Conservation (phyloP, 2,113 vertebrate species). For the Pteruthius melanotis region DNA sequence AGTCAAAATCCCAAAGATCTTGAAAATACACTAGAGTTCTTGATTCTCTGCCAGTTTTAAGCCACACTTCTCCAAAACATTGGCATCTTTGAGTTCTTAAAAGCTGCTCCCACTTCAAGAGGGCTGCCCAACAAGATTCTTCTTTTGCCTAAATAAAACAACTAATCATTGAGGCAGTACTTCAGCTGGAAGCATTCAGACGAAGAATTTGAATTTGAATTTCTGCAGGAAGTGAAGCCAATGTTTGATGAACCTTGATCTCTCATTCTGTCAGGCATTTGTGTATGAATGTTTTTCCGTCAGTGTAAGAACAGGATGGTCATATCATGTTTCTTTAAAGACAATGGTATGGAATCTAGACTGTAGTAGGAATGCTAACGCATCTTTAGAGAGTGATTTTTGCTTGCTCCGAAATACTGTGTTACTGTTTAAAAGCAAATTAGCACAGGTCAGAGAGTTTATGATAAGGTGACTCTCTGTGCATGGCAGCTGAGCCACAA, state of each 20-base stretch:
- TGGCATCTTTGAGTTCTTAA: neutral
- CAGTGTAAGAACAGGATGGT: neutral
- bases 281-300: neutral
- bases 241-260: neutral
- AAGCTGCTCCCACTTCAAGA: neutral
- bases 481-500: neutral
- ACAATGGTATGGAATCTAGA: neutral
- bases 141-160: slow-evolving; percentile 19
- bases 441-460: neutral
- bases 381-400: neutral
- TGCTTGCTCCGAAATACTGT: neutral
- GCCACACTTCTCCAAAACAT: neutral
- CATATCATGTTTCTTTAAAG: neutral
- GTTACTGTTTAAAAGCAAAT: neutral
- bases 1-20: neutral
- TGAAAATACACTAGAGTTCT: neutral
- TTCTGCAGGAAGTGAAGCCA: slow-evolving; percentile 13
- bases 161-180: neutral
- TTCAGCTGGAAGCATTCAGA: neutral
- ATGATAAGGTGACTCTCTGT: neutral
- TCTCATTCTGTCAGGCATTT: neutral
- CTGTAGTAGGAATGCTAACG: neutral
- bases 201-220: slow-evolving; percentile 28
- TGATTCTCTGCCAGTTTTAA: neutral
- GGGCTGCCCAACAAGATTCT: neutral